Conservation (phyloP, 2,113 vertebrate species). For the Rhombomys opimus region DNA sequence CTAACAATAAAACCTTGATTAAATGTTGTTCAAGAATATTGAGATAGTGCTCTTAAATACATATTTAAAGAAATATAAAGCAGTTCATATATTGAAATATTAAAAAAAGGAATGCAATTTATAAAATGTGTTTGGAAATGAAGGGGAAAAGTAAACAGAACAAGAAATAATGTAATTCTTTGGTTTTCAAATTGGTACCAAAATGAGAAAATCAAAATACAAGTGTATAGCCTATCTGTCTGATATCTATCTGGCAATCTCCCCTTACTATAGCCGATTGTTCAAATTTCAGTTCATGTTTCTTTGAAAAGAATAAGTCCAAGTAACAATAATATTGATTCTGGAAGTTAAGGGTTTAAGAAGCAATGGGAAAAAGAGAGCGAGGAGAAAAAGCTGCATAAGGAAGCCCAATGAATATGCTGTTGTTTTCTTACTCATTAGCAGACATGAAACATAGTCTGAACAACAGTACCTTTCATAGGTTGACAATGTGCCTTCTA, state of each 20-base stretch:
- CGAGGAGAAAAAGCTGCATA: background rate
- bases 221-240: background rate
- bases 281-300: background rate
- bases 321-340: background rate
- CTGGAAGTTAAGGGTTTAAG: background rate
- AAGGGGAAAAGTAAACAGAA: background rate
- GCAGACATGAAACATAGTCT: background rate
- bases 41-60: background rate
- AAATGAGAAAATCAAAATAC: constrained; percentile 1
- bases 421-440: background rate
- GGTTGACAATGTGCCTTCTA: background rate
- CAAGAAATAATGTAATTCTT: background rate
- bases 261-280: background rate
- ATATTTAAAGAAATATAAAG: background rate
- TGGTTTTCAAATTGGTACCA: background rate
- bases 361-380: background rate
- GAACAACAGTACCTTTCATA: background rate
- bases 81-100: background rate
- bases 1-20: background rate
- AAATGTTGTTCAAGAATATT: background rate
- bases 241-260: background rate
- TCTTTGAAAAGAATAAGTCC: background rate
- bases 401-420: no score
- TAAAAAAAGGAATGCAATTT: background rate
- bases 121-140: background rate